Percentiles rank a stretch among this genome's conserved stretches.
Conservation (phyloP, 2,888 invertebrate species). For the Athalia cordata region DNA sequence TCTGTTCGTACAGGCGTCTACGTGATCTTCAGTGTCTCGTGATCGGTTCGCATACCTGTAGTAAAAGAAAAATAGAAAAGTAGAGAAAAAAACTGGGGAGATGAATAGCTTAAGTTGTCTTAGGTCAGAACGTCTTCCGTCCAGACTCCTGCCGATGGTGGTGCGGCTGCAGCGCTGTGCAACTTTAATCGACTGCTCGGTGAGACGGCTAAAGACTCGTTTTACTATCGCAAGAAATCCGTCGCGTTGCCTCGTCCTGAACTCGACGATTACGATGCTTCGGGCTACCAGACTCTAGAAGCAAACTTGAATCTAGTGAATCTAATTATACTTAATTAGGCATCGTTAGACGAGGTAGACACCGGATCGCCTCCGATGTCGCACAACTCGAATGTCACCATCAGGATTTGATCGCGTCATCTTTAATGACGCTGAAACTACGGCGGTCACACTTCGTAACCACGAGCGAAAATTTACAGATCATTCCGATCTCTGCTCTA, state of each 20-base stretch:
- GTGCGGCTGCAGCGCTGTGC: background rate
- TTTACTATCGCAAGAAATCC: conserved; percentile 26
- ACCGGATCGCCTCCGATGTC: conserved; percentile 41
- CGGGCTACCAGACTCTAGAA: conserved; percentile 21
- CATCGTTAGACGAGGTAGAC: conserved; percentile 36
- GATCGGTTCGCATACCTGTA: no score
- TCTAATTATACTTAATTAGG: conserved; percentile 41
- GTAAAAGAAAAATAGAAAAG: background rate
- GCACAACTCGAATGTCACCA: conserved; percentile 8
- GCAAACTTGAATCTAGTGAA: conserved; percentile 41
- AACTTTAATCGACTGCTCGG: background rate
- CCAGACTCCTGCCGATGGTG: no score
- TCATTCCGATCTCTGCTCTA: no score
- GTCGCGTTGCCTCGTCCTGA: background rate
- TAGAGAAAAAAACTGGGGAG: background rate
- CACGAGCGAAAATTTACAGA: no score
- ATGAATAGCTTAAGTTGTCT: conserved; percentile 20
- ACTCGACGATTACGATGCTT: conserved; percentile 22
- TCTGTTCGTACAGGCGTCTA: no score
- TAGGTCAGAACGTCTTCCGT: conserved; percentile 18
- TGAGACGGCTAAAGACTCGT: conserved; percentile 23
- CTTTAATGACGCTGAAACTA: background rate
- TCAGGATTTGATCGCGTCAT: background rate
- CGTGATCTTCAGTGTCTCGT: no score
- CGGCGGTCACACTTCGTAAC: background rate